phyloP scores from a whole-genome alignment of 2,888 invertebrate species.

The Flexamia atlantica region DNA sequence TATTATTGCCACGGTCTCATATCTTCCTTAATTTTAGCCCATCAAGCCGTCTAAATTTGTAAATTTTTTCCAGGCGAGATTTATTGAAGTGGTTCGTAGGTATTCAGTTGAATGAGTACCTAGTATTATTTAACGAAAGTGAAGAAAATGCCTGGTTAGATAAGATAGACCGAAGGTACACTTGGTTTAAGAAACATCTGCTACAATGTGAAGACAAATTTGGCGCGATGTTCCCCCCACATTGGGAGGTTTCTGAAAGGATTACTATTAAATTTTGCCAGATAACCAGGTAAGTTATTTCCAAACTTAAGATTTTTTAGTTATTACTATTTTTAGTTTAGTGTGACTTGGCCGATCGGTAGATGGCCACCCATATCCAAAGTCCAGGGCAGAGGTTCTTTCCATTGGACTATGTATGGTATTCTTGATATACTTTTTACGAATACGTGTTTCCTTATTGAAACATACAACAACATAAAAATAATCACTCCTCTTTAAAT shows the following conservation, averaged over 20 bases:
- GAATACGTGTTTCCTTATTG: too few relatives aligned
- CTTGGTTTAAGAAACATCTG: conserved; percentile 97
- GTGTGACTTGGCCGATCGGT: too few relatives aligned
- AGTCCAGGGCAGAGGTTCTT: too few relatives aligned
- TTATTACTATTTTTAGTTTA: too few relatives aligned
- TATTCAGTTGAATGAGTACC: conserved; percentile 93
- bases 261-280: conserved; percentile 94
- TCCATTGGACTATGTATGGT: too few relatives aligned
- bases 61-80: conserved; percentile 77
- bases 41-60: too few relatives aligned
- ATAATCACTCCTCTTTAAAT: too few relatives aligned
- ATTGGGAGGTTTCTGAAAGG: conserved; percentile 97
- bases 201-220: conserved; percentile 96
- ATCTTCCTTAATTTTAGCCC: too few relatives aligned
- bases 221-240: conserved; percentile 90
- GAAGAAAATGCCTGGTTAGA: conserved; percentile 99
- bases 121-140: conserved; percentile 94
- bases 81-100: conserved; percentile 94
- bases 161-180: conserved; percentile 94
- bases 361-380: too few relatives aligned
- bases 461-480: too few relatives aligned
- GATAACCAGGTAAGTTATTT: conserved; percentile 75
- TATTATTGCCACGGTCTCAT: too few relatives aligned
- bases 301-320: background rate
- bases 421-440: too few relatives aligned